Conservation (phyloP, 2,888 invertebrate species). For the Gnatocerus cornutus region DNA sequence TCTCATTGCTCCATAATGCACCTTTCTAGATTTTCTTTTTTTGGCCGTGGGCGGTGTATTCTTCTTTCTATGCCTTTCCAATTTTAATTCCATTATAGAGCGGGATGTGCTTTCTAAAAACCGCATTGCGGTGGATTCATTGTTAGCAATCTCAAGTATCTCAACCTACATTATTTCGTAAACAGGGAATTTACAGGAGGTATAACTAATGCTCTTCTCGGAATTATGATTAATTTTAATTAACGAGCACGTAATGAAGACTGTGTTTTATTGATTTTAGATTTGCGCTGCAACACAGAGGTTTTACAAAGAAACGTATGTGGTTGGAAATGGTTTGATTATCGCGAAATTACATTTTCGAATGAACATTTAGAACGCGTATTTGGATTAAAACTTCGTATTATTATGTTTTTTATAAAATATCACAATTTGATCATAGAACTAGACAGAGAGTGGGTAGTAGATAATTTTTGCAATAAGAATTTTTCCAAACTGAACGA, state of each 20-base stretch:
- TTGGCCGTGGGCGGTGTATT: slow-evolving; percentile 5
- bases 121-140: slow-evolving; percentile 3
- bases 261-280: not conserved
- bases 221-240: slow-evolving; percentile 2
- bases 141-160: not conserved
- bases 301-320: no score
- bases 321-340: no score
- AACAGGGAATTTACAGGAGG: not conserved
- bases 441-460: no score
- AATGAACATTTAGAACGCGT: no score
- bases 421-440: no score
- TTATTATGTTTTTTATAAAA: no score
- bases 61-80: slow-evolving; percentile 15
- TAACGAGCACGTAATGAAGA: not conserved
- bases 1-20: slow-evolving; percentile 20
- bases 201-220: not conserved
- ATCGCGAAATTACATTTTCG: no score
- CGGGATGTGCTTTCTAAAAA: slow-evolving; percentile 2
- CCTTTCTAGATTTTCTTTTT: slow-evolving; percentile 24
- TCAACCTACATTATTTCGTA: slow-evolving; percentile 1
- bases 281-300: not conserved
- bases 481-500: no score
- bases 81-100: slow-evolving; percentile 14
- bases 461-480: no score
- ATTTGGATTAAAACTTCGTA: no score